A percentile compares a stretch with the other conserved stretches of the same genome.
Evolutionary conservation across 30 jellyfish, hydroid and myxozoan genomes (phyloP).

Genomic region (Nemopilema nomurai): DNA sequence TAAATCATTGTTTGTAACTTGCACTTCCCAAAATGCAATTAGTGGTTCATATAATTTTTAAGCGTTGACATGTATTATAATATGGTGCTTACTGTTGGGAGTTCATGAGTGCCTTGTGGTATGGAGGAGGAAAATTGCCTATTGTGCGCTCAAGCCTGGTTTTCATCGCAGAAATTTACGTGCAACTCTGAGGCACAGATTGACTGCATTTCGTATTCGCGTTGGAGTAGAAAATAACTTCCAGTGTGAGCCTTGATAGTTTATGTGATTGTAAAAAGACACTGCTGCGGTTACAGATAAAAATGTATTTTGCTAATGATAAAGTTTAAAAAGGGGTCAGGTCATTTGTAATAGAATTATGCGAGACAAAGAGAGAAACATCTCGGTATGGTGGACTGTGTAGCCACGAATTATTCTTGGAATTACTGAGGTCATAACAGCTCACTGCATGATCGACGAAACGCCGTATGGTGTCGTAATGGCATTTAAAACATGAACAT

Average conservation of each 20-base stretch:
- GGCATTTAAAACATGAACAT: constrained; percentile 27
- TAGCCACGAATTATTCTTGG: constrained; percentile 61
- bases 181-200: neutral
- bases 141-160: too few species aligned
- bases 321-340: constrained; percentile 37
- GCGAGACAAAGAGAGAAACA: constrained; percentile 8
- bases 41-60: neutral
- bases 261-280: too few species aligned
- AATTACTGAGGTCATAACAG: constrained; percentile 27
- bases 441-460: constrained; percentile 21
- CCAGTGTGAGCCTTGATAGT: neutral
- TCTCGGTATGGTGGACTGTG: constrained; percentile 7
- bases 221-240: neutral
- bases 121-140: too few species aligned
- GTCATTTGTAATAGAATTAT: constrained; percentile 45
- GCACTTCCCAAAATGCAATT: neutral
- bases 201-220: neutral
- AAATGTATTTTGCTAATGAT: neutral
- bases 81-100: neutral
- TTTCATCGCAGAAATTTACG: neutral
- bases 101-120: too few species aligned
- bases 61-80: neutral
- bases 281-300: neutral
- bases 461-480: constrained; percentile 33
- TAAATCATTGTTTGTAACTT: neutral